A percentile compares a stretch with the other conserved stretches of the same genome.
Conservation (phyloP, 2,888 invertebrate genomes). For the Leptinotarsa rubiginosa region DNA sequence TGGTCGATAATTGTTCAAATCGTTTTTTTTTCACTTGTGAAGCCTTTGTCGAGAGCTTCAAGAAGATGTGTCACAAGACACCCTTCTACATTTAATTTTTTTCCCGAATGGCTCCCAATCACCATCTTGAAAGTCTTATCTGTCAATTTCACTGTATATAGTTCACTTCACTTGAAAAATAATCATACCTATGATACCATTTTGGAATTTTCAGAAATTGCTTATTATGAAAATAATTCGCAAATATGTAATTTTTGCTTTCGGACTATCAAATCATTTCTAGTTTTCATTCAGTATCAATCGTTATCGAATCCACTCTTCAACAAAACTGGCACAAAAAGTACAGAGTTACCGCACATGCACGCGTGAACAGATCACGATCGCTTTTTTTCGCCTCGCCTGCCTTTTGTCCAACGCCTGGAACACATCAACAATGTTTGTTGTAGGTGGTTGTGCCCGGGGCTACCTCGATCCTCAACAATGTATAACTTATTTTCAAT, state of each 20-base stretch:
- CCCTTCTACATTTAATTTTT: too few relatives aligned
- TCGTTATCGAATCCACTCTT: constrained; percentile 55
- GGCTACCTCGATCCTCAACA: constrained; percentile 50
- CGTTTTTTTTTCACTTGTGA: too few relatives aligned
- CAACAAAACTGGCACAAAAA: constrained; percentile 57
- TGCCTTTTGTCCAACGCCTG: constrained; percentile 57
- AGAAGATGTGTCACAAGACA: too few relatives aligned
- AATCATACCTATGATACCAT: too few relatives aligned
- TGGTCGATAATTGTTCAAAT: too few relatives aligned
- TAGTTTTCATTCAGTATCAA: constrained; percentile 54
- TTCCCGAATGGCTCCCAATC: too few relatives aligned
- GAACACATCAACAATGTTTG: constrained; percentile 59
- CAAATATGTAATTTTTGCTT: not conserved
- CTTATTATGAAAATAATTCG: too few relatives aligned
- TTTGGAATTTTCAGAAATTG: too few relatives aligned
- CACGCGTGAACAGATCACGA: constrained; percentile 63
- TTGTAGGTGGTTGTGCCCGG: constrained; percentile 60
- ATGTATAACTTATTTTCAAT: constrained; percentile 53
- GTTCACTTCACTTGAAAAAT: too few relatives aligned
- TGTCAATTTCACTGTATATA: too few relatives aligned
- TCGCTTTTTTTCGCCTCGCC: constrained; percentile 61
- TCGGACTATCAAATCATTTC: not conserved
- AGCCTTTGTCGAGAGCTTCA: too few relatives aligned
- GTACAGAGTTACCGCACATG: constrained; percentile 55
- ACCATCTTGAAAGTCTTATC: too few relatives aligned